phyloP scores from a whole-genome alignment of 1,140 invertebrate genomes.

The Listronotus bonariensis region DNA sequence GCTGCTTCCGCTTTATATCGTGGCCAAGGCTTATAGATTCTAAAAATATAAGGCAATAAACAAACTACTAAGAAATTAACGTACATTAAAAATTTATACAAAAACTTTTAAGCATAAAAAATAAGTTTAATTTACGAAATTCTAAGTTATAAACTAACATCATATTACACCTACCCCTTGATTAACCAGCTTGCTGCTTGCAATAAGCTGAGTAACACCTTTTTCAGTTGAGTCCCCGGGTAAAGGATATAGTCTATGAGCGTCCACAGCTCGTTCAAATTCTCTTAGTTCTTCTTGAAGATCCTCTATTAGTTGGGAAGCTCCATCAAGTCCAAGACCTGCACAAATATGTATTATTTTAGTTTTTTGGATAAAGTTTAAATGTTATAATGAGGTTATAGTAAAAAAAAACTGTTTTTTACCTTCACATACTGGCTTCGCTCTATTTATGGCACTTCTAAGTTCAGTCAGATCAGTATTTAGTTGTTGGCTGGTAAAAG shows the following conservation, averaged over 20 bases:
- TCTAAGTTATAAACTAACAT: too few relatives aligned
- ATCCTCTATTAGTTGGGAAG: slow-evolving; percentile 78
- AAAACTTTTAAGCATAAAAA: too few relatives aligned
- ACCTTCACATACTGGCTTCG: slow-evolving; percentile 86
- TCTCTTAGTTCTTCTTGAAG: slow-evolving; percentile 83
- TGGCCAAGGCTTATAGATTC: too few relatives aligned
- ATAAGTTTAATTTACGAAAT: too few relatives aligned
- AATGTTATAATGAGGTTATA: neutral
- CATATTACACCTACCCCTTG: slow-evolving; percentile 57
- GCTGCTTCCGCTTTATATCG: too few relatives aligned
- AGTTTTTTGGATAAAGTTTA: too few relatives aligned
- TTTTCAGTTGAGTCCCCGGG: slow-evolving; percentile 86
- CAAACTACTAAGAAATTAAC: too few relatives aligned
- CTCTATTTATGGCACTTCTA: slow-evolving; percentile 75
- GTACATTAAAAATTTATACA: too few relatives aligned
- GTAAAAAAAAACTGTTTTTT: slow-evolving; percentile 5
- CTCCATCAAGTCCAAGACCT: slow-evolving; percentile 77
- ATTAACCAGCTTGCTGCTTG: slow-evolving; percentile 67
- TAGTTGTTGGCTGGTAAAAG: slow-evolving; percentile 75
- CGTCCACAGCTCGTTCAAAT: slow-evolving; percentile 73
- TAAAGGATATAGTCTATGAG: slow-evolving; percentile 74
- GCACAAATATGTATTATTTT: neutral
- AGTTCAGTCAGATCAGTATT: slow-evolving; percentile 78
- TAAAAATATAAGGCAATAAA: too few relatives aligned
- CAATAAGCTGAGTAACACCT: slow-evolving; percentile 72